These are phyloP conservation scores for Chrysogorgia sp. DNA, from an alignment of 92 coral and sea anemone genomes.

Conservation along the genomic window DNA sequence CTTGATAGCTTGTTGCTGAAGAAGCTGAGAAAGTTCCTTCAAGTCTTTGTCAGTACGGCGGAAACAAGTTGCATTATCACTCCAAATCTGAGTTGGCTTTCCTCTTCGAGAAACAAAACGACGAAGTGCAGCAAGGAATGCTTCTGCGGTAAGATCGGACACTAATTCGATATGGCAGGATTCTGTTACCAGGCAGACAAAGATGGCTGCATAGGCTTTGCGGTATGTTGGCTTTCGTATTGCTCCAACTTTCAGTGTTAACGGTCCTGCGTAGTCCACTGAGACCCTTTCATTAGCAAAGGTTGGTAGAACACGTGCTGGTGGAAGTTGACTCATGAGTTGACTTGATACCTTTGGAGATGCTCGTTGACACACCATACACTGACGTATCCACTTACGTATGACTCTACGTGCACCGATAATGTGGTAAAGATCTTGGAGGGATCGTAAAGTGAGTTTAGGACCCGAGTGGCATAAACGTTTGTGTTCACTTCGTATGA, in stretches of 20 bases:
- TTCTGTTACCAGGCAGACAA: conserved; percentile 66
- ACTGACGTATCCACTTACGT: conserved; percentile 51
- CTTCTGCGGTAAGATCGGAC: conserved; percentile 29
- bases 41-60: conserved; percentile 49
- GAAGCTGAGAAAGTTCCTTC: background rate
- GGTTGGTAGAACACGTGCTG: conserved; percentile 45
- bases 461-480: conserved; percentile 65
- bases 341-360: conserved; percentile 19
- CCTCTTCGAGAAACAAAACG: background rate
- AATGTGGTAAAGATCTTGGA: conserved; percentile 59
- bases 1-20: background rate
- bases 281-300: conserved; percentile 52
- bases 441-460: conserved; percentile 52
- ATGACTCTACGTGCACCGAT: conserved; percentile 56
- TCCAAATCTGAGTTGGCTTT: conserved; percentile 10
- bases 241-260: conserved; percentile 43
- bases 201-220: no score
- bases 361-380: conserved; percentile 47
- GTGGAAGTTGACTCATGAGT: conserved; percentile 61
- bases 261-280: conserved; percentile 65
- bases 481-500: conserved; percentile 56
- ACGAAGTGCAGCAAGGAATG: conserved; percentile 22
- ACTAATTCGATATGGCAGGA: no score
- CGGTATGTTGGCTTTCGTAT: conserved; percentile 50
- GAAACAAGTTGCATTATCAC: conserved; percentile 44